These are phyloP conservation scores for Notiomystis cincta DNA, from an alignment of 2,113 vertebrate species.

Conservation along the genomic window DNA sequence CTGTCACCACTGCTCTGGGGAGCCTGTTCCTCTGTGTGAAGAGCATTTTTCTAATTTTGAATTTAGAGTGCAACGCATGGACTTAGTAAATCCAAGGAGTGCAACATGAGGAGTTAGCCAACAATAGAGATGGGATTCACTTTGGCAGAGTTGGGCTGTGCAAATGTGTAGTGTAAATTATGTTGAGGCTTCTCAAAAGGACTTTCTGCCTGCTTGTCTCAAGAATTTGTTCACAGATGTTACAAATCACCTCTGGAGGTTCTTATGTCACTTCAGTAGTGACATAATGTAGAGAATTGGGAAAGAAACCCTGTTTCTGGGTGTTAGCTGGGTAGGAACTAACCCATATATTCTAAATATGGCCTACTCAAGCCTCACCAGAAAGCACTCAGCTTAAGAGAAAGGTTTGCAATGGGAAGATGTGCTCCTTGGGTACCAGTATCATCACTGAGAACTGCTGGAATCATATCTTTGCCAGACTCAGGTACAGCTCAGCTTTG, in stretches of 20 bases:
- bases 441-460: not conserved
- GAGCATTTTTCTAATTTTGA: not conserved
- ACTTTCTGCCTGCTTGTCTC: not conserved
- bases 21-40: not conserved
- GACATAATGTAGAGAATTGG: not conserved
- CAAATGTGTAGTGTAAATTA: not conserved
- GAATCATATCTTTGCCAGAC: not conserved
- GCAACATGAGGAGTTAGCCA: not conserved
- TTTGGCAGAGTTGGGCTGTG: not conserved
- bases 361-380: not conserved
- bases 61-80: fast-evolving
- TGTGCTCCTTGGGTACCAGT: not conserved
- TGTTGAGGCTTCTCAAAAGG: not conserved
- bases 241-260: not conserved
- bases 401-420: not conserved
- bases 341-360: not conserved
- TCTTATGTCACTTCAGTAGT: not conserved
- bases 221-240: not conserved
- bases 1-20: not conserved
- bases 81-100: not conserved
- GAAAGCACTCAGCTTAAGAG: not conserved
- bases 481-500: not conserved
- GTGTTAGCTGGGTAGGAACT: not conserved
- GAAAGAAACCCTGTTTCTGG: not conserved
- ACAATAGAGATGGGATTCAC: not conserved